phyloP scores from a whole-genome alignment of 1,140 invertebrate genomes.

The Periplaneta americana region DNA sequence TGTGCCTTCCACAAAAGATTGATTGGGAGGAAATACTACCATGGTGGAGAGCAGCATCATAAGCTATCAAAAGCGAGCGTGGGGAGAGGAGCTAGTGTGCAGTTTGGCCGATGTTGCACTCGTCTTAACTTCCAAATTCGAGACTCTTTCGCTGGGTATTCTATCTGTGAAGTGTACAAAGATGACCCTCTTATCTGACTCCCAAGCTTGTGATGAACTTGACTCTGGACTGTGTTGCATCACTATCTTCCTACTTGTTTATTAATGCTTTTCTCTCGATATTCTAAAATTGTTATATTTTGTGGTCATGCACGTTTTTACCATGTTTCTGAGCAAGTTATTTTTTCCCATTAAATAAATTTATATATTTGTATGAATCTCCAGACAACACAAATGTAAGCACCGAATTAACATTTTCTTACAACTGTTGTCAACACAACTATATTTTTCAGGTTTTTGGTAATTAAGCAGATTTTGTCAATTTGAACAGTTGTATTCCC shows the following conservation, averaged over 20 bases:
- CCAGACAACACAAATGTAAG: no score
- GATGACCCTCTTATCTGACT: not conserved
- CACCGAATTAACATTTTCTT: no score
- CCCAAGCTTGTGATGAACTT: not conserved
- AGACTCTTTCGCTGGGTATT: not conserved
- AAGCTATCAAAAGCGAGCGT: not conserved
- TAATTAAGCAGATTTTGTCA: no score
- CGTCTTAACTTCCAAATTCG: not conserved
- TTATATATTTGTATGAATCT: no score
- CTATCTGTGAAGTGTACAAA: not conserved
- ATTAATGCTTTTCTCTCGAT: no score
- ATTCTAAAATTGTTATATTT: no score
- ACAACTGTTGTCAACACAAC: no score
- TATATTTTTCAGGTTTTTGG: no score
- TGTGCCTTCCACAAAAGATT: not conserved
- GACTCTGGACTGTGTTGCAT: no score
- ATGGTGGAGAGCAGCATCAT: not conserved
- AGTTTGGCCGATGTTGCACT: not conserved
- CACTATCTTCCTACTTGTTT: no score
- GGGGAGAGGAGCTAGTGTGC: not conserved
- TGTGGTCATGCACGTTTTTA: not conserved
- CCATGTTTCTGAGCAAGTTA: not conserved
- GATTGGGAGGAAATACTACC: not conserved
- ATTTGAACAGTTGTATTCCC: no score
- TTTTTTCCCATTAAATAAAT: not conserved